These are phyloP conservation scores for Phortica variegata DNA, from an alignment of 1,140 invertebrate genomes.

Conservation along the genomic window DNA sequence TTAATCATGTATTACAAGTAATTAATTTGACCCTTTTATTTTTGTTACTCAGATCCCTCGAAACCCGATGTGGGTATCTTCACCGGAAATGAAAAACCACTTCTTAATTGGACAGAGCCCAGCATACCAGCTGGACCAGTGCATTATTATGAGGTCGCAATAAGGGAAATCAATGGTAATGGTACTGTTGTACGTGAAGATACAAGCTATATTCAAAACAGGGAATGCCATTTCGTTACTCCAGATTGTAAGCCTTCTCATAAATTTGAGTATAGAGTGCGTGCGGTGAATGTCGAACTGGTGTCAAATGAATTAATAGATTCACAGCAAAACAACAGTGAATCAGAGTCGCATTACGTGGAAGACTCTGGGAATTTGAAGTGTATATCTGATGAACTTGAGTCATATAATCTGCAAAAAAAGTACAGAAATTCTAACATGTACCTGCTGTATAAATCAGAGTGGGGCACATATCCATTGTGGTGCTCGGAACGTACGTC, in stretches of 20 bases:
- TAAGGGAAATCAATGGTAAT: conserved; percentile 21
- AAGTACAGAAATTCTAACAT: conserved; percentile 12
- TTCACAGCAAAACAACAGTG: neutral
- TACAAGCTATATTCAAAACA: conserved; percentile 24
- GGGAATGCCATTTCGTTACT: conserved; percentile 23
- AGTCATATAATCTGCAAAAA: conserved; percentile 2
- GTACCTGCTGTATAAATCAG: conserved; percentile 25
- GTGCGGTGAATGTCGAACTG: conserved; percentile 32
- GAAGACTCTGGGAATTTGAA: neutral
- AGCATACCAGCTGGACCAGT: conserved; percentile 23
- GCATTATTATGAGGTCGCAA: conserved; percentile 33
- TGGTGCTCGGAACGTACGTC: conserved; percentile 24
- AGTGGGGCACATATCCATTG: conserved; percentile 19
- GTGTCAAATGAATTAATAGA: neutral
- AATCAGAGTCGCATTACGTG: neutral
- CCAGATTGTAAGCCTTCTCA: conserved; percentile 25
- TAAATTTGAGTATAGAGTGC: conserved; percentile 28
- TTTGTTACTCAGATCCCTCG: conserved; percentile 24
- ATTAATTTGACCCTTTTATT: neutral
- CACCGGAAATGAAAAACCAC: conserved; percentile 19
- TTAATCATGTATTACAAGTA: neutral
- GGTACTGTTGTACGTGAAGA: conserved; percentile 9
- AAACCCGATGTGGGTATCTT: conserved; percentile 13
- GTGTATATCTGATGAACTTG: conserved; percentile 3
- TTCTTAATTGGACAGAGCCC: conserved; percentile 25